These are phyloP conservation scores for Leptinotarsa haldemani DNA, from an alignment of 2,888 invertebrate genomes.

Conservation along the genomic window DNA sequence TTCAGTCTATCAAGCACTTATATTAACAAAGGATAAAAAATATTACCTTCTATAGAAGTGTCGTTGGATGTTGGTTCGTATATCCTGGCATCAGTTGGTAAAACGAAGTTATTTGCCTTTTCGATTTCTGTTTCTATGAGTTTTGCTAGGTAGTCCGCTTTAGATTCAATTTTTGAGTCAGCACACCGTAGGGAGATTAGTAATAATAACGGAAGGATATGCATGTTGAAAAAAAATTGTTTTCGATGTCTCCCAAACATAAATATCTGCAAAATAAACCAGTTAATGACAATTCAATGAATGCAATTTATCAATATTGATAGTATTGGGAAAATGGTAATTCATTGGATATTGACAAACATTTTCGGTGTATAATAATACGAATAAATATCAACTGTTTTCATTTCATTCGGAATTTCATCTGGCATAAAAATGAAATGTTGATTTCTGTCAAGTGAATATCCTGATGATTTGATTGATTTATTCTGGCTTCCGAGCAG, in stretches of 20 bases:
- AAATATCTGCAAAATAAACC: not conserved
- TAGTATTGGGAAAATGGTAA: not conserved
- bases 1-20: not conserved
- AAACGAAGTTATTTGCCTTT: constrained; percentile 6
- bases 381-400: too few species aligned
- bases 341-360: not conserved
- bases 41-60: constrained; percentile 16
- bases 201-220: not conserved
- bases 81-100: constrained; percentile 27
- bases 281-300: not conserved
- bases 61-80: constrained; percentile 14
- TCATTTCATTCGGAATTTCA: too few species aligned
- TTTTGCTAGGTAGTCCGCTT: not conserved
- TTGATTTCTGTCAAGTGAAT: too few species aligned
- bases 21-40: not conserved
- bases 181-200: not conserved
- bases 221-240: not conserved
- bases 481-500: too few species aligned
- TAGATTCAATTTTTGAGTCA: not conserved
- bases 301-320: not conserved
- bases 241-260: not conserved
- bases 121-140: constrained; percentile 1
- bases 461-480: too few species aligned
- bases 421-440: too few species aligned
- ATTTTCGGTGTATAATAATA: too few species aligned